Evolutionary conservation across 2,888 invertebrate species (phyloP).

Genomic region (Pseudoips prasinana): DNA sequence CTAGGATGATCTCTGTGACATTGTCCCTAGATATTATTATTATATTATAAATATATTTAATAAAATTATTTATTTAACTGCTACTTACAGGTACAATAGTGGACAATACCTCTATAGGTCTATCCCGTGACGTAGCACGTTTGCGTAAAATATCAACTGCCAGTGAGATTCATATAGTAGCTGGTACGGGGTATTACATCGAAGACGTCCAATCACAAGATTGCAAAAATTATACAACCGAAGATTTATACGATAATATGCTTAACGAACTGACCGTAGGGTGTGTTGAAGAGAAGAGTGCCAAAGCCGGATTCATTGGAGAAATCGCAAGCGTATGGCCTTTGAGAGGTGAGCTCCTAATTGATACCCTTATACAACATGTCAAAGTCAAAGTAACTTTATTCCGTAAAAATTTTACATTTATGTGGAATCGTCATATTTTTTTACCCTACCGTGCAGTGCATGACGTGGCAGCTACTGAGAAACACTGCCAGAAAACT

Average conservation of each 20-base stretch:
- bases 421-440: too few relatives aligned
- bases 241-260: conserved; percentile 86
- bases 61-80: too few relatives aligned
- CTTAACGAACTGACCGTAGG: conserved; percentile 79
- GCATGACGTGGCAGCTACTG: too few relatives aligned
- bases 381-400: too few relatives aligned
- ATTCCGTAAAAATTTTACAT: too few relatives aligned
- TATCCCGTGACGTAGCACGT: conserved; percentile 83
- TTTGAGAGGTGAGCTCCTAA: conserved; percentile 85
- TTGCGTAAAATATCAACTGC: conserved; percentile 72
- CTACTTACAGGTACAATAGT: conserved; percentile 83
- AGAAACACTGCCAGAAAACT: too few relatives aligned
- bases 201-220: conserved; percentile 80
- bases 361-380: too few relatives aligned
- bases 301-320: conserved; percentile 91
- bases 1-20: too few relatives aligned
- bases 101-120: conserved; percentile 89
- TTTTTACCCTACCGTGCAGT: too few relatives aligned
- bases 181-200: conserved; percentile 91
- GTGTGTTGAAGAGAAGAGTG: conserved; percentile 51
- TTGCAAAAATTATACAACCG: conserved; percentile 71
- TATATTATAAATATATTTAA: too few relatives aligned
- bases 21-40: too few relatives aligned
- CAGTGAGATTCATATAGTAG: conserved; percentile 84
- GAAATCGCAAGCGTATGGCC: conserved; percentile 93